These are phyloP conservation scores for Neodiprion pinetum DNA, from an alignment of 1,140 invertebrate genomes.

Conservation along the genomic window DNA sequence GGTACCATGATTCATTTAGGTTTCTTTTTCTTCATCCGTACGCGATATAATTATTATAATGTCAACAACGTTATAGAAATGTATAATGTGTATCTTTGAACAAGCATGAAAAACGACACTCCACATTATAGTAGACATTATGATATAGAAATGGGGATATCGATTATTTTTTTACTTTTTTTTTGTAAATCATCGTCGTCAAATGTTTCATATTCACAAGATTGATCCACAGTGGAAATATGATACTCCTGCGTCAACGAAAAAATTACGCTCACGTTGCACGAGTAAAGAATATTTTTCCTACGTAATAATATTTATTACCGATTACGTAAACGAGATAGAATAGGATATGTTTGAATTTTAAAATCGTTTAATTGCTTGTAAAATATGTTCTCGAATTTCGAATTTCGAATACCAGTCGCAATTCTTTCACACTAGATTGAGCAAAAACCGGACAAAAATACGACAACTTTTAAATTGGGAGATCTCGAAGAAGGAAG, in stretches of 20 bases:
- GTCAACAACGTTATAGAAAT: constrained; percentile 2
- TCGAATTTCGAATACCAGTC: constrained; percentile 7
- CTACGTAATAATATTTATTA: neutral
- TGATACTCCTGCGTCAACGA: neutral
- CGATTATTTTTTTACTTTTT: neutral
- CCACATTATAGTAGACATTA: neutral
- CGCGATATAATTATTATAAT: neutral
- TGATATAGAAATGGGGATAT: neutral
- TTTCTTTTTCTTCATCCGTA: neutral
- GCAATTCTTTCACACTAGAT: neutral
- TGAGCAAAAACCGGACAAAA: no score
- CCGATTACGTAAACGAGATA: neutral
- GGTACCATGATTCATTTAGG: neutral
- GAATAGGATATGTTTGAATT: constrained; percentile 1
- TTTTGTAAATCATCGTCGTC: neutral
- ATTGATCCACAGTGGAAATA: neutral
- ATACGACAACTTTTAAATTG: no score
- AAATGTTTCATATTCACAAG: constrained; percentile 2
- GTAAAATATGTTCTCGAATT: constrained; percentile 1
- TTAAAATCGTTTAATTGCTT: constrained; percentile 4
- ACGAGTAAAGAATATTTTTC: neutral
- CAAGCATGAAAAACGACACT: constrained; percentile 7
- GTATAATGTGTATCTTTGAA: neutral
- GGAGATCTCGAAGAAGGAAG: no score
- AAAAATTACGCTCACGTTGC: neutral